These are phyloP conservation scores for Lampris megalopsis DNA, from an alignment of 2,113 vertebrate species.

Conservation along the genomic window DNA sequence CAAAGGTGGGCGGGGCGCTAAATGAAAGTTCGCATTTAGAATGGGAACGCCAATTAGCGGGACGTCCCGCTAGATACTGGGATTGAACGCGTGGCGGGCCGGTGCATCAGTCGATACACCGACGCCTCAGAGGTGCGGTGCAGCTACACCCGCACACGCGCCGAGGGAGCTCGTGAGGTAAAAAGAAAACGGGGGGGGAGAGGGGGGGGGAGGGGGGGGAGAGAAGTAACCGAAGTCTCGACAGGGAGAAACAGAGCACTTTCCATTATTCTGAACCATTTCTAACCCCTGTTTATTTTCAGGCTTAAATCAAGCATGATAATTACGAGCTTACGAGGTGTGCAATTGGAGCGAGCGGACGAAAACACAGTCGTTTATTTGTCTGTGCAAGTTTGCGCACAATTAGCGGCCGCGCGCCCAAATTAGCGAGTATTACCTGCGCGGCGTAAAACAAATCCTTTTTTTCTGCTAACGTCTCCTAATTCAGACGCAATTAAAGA, in stretches of 20 bases:
- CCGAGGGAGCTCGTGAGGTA: too few relatives aligned
- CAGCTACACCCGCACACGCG: too few relatives aligned
- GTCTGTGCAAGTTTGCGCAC: conserved; percentile 17
- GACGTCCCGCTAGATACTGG: conserved; percentile 7
- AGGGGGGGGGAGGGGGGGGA: too few relatives aligned
- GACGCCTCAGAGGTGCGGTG: too few relatives aligned
- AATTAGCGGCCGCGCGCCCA: conserved; percentile 33
- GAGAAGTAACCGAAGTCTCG: too few relatives aligned
- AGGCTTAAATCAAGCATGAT: conserved; percentile 59
- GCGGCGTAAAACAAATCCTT: conserved; percentile 42
- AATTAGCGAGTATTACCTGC: conserved; percentile 27
- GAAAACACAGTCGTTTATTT: conserved; percentile 52
- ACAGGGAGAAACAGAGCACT: conserved; percentile 24
- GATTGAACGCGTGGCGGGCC: not conserved
- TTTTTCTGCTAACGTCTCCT: conserved; percentile 64
- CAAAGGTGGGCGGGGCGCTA: too few relatives aligned
- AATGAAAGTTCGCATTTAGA: not conserved
- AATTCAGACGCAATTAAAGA: conserved; percentile 64
- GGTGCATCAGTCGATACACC: not conserved
- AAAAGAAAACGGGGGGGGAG: too few relatives aligned
- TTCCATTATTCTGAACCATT: conserved; percentile 30
- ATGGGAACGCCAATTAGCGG: conserved; percentile 34
- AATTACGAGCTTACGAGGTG: conserved; percentile 51
- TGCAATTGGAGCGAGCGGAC: conserved; percentile 28
- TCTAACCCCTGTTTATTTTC: conserved; percentile 51